Conservation (phyloP, 2,888 invertebrate genomes). For the Orthonychiurus folsomi region DNA sequence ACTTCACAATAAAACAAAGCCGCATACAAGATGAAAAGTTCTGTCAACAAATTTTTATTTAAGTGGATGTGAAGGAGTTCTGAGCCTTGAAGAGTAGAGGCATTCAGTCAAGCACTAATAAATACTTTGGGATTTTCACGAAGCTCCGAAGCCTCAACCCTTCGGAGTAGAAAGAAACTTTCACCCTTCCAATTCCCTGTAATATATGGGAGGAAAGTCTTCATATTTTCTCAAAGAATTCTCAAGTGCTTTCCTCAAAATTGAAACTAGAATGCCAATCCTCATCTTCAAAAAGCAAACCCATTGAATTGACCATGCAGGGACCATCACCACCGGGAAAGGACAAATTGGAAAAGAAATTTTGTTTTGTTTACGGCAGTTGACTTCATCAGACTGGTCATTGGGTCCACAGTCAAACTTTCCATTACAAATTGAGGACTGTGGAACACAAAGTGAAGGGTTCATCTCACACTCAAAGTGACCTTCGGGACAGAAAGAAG, state of each 20-base stretch:
- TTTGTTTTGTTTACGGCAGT: conserved; percentile 24
- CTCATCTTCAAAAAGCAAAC: neutral
- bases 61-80: no score
- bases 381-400: conserved; percentile 28
- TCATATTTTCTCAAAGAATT: neutral
- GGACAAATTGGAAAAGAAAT: neutral
- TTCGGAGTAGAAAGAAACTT: neutral
- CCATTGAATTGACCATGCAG: neutral
- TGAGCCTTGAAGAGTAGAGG: no score
- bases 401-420: conserved; percentile 32
- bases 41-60: no score
- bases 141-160: neutral
- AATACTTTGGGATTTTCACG: no score
- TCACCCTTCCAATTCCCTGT: neutral
- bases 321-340: neutral
- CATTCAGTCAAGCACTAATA: neutral
- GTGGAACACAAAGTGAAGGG: conserved; percentile 32
- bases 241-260: neutral
- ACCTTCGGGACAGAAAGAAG: conserved; percentile 32
- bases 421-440: conserved; percentile 33
- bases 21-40: no score
- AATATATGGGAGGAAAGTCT: neutral
- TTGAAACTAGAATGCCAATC: neutral
- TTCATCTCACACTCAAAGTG: conserved; percentile 32
- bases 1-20: no score